phyloP scores from a whole-genome alignment of 2,888 invertebrate species.

The Dicycla oo region DNA sequence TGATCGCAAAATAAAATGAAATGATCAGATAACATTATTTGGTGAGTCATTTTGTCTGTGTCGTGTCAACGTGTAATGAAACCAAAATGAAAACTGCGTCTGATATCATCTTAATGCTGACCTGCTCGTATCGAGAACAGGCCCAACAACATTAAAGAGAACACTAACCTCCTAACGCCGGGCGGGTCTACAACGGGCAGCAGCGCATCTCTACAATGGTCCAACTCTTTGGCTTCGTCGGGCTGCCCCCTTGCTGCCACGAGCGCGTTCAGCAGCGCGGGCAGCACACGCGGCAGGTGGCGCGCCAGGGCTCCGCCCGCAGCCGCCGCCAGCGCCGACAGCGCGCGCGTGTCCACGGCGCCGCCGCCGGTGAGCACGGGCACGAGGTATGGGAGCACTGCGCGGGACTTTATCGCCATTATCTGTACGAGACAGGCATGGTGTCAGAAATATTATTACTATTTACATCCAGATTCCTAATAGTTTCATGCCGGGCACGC shows the following conservation, averaged over 20 bases:
- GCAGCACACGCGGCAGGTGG: constrained; percentile 98
- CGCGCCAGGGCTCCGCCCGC: constrained; percentile 91
- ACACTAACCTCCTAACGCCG: constrained; percentile 93
- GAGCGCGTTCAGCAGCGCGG: constrained; percentile 95
- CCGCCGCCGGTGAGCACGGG: constrained; percentile 94
- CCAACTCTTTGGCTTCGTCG: constrained; percentile 93
- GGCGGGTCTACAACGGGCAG: constrained; percentile 97
- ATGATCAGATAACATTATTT: too few species aligned
- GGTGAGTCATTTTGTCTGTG: too few species aligned
- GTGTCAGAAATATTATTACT: too few species aligned
- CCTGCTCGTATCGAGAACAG: too few species aligned
- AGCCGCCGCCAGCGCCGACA: constrained; percentile 92
- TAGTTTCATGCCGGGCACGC: neutral
- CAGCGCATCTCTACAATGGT: constrained; percentile 98
- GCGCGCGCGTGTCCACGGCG: constrained; percentile 73
- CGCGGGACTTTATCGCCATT: constrained; percentile 98
- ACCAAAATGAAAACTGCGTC: too few species aligned
- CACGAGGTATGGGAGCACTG: constrained; percentile 98
- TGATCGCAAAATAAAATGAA: too few species aligned
- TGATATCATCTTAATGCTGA: too few species aligned
- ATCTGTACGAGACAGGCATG: constrained; percentile 85
- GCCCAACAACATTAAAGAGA: too few species aligned
- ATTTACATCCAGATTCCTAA: neutral
- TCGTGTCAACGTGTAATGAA: too few species aligned
- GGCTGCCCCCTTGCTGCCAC: constrained; percentile 92